Evolutionary conservation across 2,888 invertebrate species (phyloP).

Genomic region (Nasonia oneida): DNA sequence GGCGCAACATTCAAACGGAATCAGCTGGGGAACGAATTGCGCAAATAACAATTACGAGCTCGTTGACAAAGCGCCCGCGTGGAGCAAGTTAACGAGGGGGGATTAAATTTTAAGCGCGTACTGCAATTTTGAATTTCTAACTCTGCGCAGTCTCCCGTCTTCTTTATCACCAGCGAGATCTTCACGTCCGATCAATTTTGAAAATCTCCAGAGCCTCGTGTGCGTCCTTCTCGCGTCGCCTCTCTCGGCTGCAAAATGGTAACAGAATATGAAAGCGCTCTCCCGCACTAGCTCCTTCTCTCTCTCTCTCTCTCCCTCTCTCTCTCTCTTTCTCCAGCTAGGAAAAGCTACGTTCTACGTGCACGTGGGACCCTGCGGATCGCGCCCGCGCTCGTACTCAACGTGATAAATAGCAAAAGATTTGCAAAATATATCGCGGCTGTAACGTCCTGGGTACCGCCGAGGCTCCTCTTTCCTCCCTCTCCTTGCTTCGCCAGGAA

Average conservation of each 20-base stretch:
- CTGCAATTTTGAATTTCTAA: constrained; percentile 51
- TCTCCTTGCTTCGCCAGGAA: constrained; percentile 9
- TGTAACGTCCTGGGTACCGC: constrained; percentile 62
- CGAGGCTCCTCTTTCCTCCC: constrained; percentile 7
- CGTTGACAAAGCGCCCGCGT: constrained; percentile 19
- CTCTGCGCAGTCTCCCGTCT: constrained; percentile 24
- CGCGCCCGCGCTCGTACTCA: constrained; percentile 57
- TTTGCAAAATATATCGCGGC: constrained; percentile 75
- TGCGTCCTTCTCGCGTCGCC: constrained; percentile 44
- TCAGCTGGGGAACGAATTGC: not conserved
- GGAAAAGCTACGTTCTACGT: constrained; percentile 54
- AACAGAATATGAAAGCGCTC: constrained; percentile 70
- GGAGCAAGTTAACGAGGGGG: constrained; percentile 16
- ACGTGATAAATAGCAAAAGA: constrained; percentile 76
- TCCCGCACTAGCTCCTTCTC: not conserved
- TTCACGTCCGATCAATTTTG: constrained; percentile 69
- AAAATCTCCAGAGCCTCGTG: constrained; percentile 69
- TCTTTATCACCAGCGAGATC: constrained; percentile 57
- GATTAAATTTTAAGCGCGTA: constrained; percentile 46
- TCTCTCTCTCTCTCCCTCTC: not conserved
- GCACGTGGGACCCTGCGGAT: constrained; percentile 61
- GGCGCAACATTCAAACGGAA: not conserved
- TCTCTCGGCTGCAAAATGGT: constrained; percentile 64
- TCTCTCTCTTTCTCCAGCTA: constrained; percentile 36
- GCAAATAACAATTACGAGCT: constrained; percentile 4